A percentile compares a stretch with the other conserved stretches of the same genome.
These are phyloP conservation scores for Phortica variegata DNA, from an alignment of 1,140 invertebrate species.

Conservation along the genomic window DNA sequence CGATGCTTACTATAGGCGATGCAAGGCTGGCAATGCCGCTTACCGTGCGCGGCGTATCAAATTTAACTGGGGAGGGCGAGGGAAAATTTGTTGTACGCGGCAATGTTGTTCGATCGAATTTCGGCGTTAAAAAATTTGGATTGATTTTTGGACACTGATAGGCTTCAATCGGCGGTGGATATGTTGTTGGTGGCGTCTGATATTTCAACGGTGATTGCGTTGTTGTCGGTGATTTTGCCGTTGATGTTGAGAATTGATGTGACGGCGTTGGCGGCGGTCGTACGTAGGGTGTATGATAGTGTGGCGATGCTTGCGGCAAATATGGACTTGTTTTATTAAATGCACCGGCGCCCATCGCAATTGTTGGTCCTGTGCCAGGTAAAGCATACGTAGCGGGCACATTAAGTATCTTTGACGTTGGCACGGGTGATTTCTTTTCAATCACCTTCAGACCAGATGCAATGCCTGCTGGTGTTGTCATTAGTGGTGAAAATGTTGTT, in stretches of 20 bases:
- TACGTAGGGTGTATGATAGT: conserved; percentile 39
- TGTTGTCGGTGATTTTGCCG: conserved; percentile 1
- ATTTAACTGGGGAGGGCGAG: conserved; percentile 28
- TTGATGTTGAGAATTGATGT: conserved; percentile 26
- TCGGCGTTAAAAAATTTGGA: conserved; percentile 52
- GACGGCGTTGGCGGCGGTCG: conserved; percentile 32
- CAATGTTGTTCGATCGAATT: conserved; percentile 41
- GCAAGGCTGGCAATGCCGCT: conserved; percentile 2
- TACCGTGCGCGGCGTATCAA: conserved; percentile 6
- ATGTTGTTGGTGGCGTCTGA: conserved; percentile 48
- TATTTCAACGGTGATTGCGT: conserved; percentile 42
- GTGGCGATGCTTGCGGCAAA: conserved; percentile 46
- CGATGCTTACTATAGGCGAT: conserved; percentile 12
- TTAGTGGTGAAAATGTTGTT: conserved; percentile 1
- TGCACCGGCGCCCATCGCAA: conserved; percentile 8
- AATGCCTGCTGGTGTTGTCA: conserved; percentile 5
- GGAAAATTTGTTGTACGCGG: conserved; percentile 28
- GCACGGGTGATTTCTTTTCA: conserved; percentile 51
- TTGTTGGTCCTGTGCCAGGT: conserved; percentile 19
- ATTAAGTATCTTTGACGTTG: conserved; percentile 51
- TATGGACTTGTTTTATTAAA: conserved; percentile 42
- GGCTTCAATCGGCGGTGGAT: conserved; percentile 53
- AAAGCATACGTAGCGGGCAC: conserved; percentile 48
- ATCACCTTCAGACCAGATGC: conserved; percentile 31
- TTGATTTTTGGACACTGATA: conserved; percentile 55